Conservation (phyloP, 1,140 invertebrate species). For the Scaptodrosophila lebanonensis region DNA sequence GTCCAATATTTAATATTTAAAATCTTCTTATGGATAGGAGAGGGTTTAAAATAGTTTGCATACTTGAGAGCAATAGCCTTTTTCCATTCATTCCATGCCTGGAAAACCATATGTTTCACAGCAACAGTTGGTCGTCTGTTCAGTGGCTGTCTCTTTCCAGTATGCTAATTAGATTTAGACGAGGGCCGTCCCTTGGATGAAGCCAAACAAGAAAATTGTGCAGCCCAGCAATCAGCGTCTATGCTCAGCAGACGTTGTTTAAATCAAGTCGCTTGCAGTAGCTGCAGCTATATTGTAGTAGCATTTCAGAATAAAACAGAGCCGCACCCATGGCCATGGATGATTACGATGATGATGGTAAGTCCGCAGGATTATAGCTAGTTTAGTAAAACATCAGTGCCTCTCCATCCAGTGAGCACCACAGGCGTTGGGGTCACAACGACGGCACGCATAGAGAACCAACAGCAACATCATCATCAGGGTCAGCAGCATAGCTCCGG, state of each 20-base stretch:
- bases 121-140: slow-evolving; percentile 31
- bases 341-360: slow-evolving; percentile 65
- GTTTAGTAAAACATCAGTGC: background rate
- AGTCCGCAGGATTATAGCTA: slow-evolving; percentile 16
- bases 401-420: slow-evolving; percentile 45
- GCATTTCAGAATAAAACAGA: no score
- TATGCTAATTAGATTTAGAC: slow-evolving; percentile 70
- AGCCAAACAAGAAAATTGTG: slow-evolving; percentile 46
- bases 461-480: slow-evolving; percentile 37
- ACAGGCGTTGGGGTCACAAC: slow-evolving; percentile 47
- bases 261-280: slow-evolving; percentile 20
- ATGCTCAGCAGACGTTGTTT: slow-evolving; percentile 50
- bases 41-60: no score
- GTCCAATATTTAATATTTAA: no score
- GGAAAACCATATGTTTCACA: no score
- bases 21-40: no score
- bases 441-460: slow-evolving; percentile 53
- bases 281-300: no score
- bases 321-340: slow-evolving; percentile 52
- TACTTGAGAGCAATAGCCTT: no score
- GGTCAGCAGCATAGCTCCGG: slow-evolving; percentile 66
- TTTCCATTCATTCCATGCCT: no score
- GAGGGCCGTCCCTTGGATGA: slow-evolving; percentile 43
- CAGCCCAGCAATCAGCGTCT: slow-evolving; percentile 2
- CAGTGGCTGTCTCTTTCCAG: slow-evolving; percentile 23